A percentile compares a stretch with the other conserved stretches of the same genome.
phyloP scores from a whole-genome alignment of 1,140 invertebrate species.

The Anthonomus grandis region DNA sequence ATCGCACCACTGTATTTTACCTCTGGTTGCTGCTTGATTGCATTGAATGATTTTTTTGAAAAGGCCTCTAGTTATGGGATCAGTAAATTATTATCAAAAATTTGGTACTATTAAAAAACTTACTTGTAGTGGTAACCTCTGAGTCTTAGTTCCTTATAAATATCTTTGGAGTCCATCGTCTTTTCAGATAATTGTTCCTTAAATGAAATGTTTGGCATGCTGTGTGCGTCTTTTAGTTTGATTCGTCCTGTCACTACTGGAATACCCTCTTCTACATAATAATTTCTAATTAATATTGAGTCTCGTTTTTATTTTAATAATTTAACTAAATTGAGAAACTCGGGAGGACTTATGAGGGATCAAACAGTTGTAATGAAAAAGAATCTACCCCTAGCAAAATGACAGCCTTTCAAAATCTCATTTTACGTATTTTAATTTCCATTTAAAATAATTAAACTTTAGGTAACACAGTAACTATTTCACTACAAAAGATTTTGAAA shows the following conservation, averaged over 20 bases:
- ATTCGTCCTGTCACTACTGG: constrained; percentile 70
- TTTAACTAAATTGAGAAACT: too few relatives aligned
- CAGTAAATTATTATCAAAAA: not conserved
- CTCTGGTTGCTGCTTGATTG: constrained; percentile 49
- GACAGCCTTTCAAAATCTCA: too few relatives aligned
- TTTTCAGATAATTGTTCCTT: constrained; percentile 31
- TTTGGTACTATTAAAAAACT: constrained; percentile 1
- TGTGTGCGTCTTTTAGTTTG: constrained; percentile 39
- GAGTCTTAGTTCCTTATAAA: constrained; percentile 89
- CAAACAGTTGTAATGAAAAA: too few relatives aligned
- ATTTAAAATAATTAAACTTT: too few relatives aligned
- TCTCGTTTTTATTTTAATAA: too few relatives aligned
- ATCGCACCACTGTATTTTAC: constrained; percentile 62
- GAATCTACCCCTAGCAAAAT: too few relatives aligned
- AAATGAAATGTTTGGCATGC: not conserved
- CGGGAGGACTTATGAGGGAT: too few relatives aligned
- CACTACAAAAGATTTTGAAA: too few relatives aligned
- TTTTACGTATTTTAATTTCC: too few relatives aligned
- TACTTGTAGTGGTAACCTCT: constrained; percentile 87
- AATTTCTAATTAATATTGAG: constrained; percentile 69
- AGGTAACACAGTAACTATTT: too few relatives aligned
- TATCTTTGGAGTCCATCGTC: constrained; percentile 58
- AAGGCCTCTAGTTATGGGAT: constrained; percentile 49
- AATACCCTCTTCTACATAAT: constrained; percentile 49
- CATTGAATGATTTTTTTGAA: constrained; percentile 59